Conservation (phyloP, 2,797 vertebrate species). For the Crax fasciolata region DNA sequence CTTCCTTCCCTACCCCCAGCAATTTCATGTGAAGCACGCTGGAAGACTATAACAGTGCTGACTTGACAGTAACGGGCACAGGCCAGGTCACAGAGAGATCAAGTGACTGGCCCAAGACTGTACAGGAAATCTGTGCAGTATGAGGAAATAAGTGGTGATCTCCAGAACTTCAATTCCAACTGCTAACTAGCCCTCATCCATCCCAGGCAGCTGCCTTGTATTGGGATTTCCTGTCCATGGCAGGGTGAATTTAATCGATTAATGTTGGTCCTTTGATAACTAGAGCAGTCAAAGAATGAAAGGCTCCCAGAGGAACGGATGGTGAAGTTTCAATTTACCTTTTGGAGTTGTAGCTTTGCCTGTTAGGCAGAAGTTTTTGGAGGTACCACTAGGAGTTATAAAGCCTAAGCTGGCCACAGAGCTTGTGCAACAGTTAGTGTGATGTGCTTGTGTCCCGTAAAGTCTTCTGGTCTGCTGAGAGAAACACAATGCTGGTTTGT, state of each 20-base stretch:
- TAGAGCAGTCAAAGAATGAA: not conserved
- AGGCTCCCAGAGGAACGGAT: not conserved
- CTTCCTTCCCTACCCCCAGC: not conserved
- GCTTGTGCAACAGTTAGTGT: not conserved
- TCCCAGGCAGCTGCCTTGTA: not conserved
- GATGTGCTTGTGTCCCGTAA: not conserved
- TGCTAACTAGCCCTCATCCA: not conserved
- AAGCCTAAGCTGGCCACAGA: not conserved
- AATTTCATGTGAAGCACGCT: not conserved
- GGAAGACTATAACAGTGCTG: rapidly evolving
- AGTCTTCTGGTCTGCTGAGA: not conserved
- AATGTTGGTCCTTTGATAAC: not conserved
- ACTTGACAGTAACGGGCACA: not conserved
- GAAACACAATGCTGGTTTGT: not conserved
- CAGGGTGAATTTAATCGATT: not conserved
- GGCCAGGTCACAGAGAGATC: not conserved
- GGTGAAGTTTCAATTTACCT: not conserved
- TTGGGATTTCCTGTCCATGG: not conserved
- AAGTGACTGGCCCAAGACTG: not conserved
- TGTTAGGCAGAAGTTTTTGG: not conserved
- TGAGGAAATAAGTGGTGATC: not conserved
- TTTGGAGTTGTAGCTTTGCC: not conserved
- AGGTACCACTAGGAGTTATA: not conserved
- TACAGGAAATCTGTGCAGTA: not conserved
- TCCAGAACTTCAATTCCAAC: not conserved